Evolutionary conservation across 2,888 invertebrate species (phyloP), one percentile per base, ranked within the genome.

Genomic region (Pheosia gnoma): DNA sequence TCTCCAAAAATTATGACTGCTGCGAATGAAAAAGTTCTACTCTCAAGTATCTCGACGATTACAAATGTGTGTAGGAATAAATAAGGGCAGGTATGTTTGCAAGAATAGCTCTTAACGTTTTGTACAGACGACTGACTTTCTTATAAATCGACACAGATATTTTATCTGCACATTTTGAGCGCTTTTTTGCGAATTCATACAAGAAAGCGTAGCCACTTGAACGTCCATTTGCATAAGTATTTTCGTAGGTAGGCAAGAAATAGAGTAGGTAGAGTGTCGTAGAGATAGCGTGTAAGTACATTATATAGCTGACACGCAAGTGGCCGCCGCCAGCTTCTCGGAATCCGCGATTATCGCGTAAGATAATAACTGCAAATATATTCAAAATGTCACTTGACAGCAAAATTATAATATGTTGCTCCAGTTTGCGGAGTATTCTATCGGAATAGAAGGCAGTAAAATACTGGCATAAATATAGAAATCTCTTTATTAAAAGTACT

Each of bases 311-410:
- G 39, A 63, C 75, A 62, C 73, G 62, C 72, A 77, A 80, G 78
- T 77, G 79, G 62, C 64, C 62, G 68, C 69, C 68, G 63, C 72
- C 76, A 65, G 62, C 73, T 68, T 72, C 67, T 71, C 61, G 65
- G 64, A 77, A 75, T 78, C 73, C 67, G 60, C 67, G 82, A 85
- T 85, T 72, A 82, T 79, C 75, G 57, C 60, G 56, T 56, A 45
- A 75, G 81, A 83, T 84, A 58, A 65, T 58, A 78, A 78, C 64
- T 62, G 53, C 63, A 67, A 67, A 65, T 72, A 69, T 65, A 67
- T 73, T 62, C 64, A 66, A 63, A 66, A 75, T 68, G 69, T 72
- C 70, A 75, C 67, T 66, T 65, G 67, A 68, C 69, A 68, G 68
- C 67, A 67, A 72, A 65, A 71, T 47, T 57, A 43, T 63, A 62